phyloP scores from a whole-genome alignment of 2,888 invertebrate genomes.

The Lepidochitona cinerea region DNA sequence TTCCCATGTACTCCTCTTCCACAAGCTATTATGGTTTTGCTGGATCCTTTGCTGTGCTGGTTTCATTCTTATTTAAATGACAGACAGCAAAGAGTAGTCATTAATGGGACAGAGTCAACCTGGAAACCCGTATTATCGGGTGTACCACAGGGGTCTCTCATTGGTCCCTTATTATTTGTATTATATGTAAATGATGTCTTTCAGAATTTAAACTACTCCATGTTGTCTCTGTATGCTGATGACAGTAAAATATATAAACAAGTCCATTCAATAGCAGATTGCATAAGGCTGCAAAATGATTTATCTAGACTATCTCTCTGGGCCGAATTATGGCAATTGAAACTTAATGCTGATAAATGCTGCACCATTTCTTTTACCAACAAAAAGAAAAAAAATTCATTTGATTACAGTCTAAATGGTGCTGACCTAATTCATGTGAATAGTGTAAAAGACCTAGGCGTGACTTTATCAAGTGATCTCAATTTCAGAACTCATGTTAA shows the following conservation, averaged over 20 bases:
- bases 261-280: neutral
- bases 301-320: neutral
- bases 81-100: no score
- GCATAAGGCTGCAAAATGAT: neutral
- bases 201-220: neutral
- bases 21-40: no score
- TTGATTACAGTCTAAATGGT: neutral
- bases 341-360: neutral
- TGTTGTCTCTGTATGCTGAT: neutral
- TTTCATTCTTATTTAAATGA: no score
- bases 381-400: neutral
- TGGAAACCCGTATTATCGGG: neutral
- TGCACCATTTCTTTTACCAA: neutral
- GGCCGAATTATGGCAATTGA: neutral
- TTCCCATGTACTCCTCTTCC: no score
- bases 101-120: no score
- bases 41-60: no score
- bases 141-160: neutral
- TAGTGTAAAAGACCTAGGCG: neutral
- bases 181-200: neutral
- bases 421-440: neutral
- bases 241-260: neutral
- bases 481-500: neutral
- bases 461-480: neutral
- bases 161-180: neutral